Conservation (phyloP, 2,113 vertebrate species). For the Bos indicus region DNA sequence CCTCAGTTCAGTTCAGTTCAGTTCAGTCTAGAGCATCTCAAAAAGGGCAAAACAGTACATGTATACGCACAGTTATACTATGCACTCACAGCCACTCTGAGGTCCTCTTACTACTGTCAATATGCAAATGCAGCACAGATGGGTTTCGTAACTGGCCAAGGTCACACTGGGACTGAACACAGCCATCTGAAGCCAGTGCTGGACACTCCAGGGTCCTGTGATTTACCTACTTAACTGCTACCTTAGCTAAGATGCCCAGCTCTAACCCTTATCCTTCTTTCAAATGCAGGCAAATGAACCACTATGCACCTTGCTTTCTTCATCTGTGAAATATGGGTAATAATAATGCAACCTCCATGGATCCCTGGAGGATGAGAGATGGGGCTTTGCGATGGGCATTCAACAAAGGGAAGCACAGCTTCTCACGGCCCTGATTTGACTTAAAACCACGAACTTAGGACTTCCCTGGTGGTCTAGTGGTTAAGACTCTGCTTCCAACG, state of each 20-base stretch:
- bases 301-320: neutral
- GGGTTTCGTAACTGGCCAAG: neutral
- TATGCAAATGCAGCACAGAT: neutral
- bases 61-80: no score
- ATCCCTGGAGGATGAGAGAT: neutral
- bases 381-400: neutral
- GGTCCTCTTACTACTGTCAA: neutral
- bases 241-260: neutral
- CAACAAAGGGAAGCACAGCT: neutral
- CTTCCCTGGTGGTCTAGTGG: neutral
- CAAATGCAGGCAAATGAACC: neutral
- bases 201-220: neutral
- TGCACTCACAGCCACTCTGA: neutral
- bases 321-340: neutral
- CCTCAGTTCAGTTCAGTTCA: neutral
- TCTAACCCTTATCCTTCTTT: neutral
- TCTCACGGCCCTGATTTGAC: neutral
- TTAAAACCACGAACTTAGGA: neutral
- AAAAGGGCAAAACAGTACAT: neutral
- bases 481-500: neutral
- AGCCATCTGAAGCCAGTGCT: neutral
- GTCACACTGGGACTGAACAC: neutral
- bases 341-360: fast-evolving
- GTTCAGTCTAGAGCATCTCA: neutral
- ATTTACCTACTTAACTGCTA: neutral